phyloP scores from a whole-genome alignment of 1,140 invertebrate genomes.

The Listronotus bonariensis region DNA sequence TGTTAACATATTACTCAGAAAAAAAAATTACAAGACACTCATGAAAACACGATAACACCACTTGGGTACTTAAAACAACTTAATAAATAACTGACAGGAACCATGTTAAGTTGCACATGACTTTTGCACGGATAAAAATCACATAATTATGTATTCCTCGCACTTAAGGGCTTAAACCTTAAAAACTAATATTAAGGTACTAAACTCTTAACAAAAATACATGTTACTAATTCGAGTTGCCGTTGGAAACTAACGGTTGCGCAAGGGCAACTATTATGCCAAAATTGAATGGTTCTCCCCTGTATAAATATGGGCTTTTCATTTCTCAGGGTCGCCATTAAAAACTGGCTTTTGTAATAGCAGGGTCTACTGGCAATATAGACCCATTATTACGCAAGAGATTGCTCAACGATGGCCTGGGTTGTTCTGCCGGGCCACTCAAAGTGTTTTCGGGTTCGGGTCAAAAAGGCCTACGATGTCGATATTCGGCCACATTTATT shows the following conservation, averaged over 20 bases:
- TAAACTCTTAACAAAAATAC: not conserved
- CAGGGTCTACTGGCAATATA: slow-evolving; percentile 44
- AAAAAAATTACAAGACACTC: too few relatives aligned
- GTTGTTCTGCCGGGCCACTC: not conserved
- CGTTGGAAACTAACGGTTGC: slow-evolving; percentile 35
- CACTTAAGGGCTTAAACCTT: too few relatives aligned
- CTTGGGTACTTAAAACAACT: not conserved
- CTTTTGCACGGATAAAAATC: too few relatives aligned
- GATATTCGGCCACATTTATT: not conserved
- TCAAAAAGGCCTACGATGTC: not conserved
- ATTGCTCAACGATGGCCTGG: slow-evolving; percentile 8
- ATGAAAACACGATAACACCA: not conserved
- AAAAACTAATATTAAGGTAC: too few relatives aligned
- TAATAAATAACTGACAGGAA: not conserved
- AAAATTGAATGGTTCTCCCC: slow-evolving; percentile 40
- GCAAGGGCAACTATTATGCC: slow-evolving; percentile 27
- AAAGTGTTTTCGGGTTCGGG: slow-evolving; percentile 2
- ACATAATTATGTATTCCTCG: too few relatives aligned
- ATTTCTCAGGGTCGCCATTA: slow-evolving; percentile 52
- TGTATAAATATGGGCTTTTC: slow-evolving; percentile 46
- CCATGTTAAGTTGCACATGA: not conserved
- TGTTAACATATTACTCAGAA: too few relatives aligned
- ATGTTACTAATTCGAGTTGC: slow-evolving; percentile 20
- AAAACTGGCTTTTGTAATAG: slow-evolving; percentile 54
- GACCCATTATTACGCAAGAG: slow-evolving; percentile 50